Base-by-base conservation (phyloP, 2,113 vertebrate species). In the Channa maculata region DNA sequence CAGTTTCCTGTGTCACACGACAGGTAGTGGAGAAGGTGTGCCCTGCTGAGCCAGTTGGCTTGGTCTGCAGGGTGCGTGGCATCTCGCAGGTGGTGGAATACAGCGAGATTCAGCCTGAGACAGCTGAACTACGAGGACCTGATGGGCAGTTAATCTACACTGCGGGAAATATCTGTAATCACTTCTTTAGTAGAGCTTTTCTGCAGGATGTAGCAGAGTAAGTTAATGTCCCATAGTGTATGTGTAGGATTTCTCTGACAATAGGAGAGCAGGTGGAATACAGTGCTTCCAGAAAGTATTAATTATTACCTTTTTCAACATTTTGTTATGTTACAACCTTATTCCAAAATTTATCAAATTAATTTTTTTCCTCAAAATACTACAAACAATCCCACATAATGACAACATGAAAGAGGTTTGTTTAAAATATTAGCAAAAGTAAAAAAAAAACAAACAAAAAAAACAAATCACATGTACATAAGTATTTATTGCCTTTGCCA, bases 101-200 rank as follows among this genome's bases (percentile, higher is more conserved):
- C 92, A 99, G 96, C 0, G 98, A 99, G 92, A 85, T 99, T 73
- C 93, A 84, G 49, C 89, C 45, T 0, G 95, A 97, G 85, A 94
- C 87, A 0, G 94, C 93, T 0, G 83, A 92, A 71, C 94, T 87
- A 24, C 89, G 66, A 0, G 82, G 70, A 0, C 80, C 95, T 0
- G 87, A 64, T 0, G 97, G 97, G 12, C 65, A 89, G n/a, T 83
- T 99, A 78, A 43, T 95, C 7, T 98, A 94, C 92, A 90, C 73
- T 0, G 83, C 95, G 0, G 98, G 97, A 79, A 99, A 96, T 82
- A 98, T 98, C 91, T 99, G 98, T 93, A 99, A 96, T 75, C 98
- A 99, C 70, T 97, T 98, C 90, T 97, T 99, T 84, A 97, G 95
- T 3, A 92, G 94, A 6, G 88, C 77, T 1, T 99, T 99, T 80